Evolutionary conservation across 37 sponge, comb jelly and placozoan species (phyloP).

Genomic region (Haliclona indistincta): DNA sequence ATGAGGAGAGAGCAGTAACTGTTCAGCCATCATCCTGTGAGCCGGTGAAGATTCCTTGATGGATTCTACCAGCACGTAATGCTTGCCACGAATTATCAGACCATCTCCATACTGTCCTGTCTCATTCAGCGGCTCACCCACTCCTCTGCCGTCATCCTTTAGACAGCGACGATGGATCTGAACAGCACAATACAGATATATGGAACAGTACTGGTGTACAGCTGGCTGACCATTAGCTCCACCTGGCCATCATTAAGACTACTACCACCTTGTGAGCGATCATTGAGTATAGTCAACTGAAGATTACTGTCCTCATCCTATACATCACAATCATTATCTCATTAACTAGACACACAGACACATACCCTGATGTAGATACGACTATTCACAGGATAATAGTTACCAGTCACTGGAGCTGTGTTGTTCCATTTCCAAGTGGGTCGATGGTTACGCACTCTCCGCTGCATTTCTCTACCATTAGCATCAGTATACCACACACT

Average conservation of each 20-base stretch:
- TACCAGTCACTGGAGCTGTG: constrained; percentile 90
- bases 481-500: constrained; percentile 86
- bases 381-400: constrained; percentile 97
- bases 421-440: too few species aligned
- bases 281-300: constrained; percentile 76
- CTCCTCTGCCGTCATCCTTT: too few species aligned
- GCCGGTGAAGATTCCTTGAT: constrained; percentile 4
- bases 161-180: constrained; percentile 73
- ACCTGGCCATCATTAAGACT: constrained; percentile 6
- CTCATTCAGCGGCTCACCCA: too few species aligned
- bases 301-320: constrained; percentile 26
- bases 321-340: not conserved
- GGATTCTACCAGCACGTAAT: constrained; percentile 50
- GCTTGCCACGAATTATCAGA: constrained; percentile 74
- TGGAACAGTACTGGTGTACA: too few species aligned
- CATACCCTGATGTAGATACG: constrained; percentile 54
- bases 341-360: not conserved
- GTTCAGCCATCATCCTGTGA: constrained; percentile 33
- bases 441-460: constrained; percentile 54
- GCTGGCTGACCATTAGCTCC: constrained; percentile 52
- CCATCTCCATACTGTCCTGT: constrained; percentile 72
- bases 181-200: constrained; percentile 56
- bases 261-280: constrained; percentile 57
- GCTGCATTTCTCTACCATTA: constrained; percentile 90
- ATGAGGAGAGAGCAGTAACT: constrained; percentile 47